phyloP scores from a whole-genome alignment of 2,113 vertebrate species.

The Chionis minor region DNA sequence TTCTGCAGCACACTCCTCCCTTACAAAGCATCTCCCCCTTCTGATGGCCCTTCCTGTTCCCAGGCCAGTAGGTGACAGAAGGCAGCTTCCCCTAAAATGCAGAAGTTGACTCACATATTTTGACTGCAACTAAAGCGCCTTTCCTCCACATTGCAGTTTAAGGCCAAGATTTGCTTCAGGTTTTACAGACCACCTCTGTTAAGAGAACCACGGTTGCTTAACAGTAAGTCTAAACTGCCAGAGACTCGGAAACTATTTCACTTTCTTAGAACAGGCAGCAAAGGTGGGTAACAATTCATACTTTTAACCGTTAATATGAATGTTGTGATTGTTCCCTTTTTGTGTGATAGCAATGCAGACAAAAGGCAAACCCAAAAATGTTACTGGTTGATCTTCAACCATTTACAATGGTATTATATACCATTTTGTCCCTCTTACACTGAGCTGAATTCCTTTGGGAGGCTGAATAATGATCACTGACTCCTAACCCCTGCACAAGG shows the following conservation, averaged over 20 bases:
- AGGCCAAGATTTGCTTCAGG: background rate
- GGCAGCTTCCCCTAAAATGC: background rate
- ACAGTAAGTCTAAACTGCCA: background rate
- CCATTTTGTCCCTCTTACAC: background rate
- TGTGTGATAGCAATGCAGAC: background rate
- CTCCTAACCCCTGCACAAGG: background rate
- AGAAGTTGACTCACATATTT: background rate
- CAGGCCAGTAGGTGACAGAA: background rate
- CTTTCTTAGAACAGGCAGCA: background rate
- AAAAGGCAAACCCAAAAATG: background rate
- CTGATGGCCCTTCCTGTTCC: background rate
- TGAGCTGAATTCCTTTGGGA: background rate
- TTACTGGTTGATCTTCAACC: background rate
- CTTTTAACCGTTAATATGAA: background rate
- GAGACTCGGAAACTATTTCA: background rate
- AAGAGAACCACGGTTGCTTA: background rate
- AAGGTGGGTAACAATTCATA: background rate
- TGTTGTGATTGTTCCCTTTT: background rate
- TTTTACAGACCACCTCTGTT: background rate
- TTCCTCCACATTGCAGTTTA: background rate
- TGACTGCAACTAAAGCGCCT: background rate
- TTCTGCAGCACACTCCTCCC: background rate
- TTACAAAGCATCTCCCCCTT: background rate
- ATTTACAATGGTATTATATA: background rate
- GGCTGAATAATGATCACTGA: background rate